Base-by-base conservation (phyloP, 2,888 invertebrate genomes). In the Ametastegia equiseti region DNA sequence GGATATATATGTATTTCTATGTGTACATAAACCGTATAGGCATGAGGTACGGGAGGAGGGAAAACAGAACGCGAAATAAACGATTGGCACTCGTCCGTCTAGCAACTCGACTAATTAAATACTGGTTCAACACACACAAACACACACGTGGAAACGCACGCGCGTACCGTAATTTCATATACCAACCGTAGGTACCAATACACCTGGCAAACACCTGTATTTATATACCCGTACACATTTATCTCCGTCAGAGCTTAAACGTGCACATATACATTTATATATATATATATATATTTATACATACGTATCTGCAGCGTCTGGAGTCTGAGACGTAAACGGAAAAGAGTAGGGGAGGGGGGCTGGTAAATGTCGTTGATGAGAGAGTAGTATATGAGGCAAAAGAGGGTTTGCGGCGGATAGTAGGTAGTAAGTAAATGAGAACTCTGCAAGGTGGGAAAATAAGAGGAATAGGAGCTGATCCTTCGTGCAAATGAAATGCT, bases 401-500 rank as follows among this genome's bases (percentile, higher is more conserved):
- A 45, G 54, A 33, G 19, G 42, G 75, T 23, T 50, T 45, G 75
- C 19, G 9, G 54, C n/a, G n/a, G n/a, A n/a, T n/a, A n/a, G n/a
- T n/a, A n/a, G 33, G 50, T 30, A 33, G 75, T 75, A 75, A 75
- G 75, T 75, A 75, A 75, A 75, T 75, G 75, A 75, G 75, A 75
- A 75, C 54, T 75, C 75, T 27, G 36, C 54, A 36, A 45, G 36
- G 75, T 33, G 39, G 19, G 60, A 7, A 42, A n/a, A n/a, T n/a
- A n/a, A n/a, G n/a, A n/a, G 71, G 6, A 3, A 39, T 27, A 23
- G 23, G 75, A n/a, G 60, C 23, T 6, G 27, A 30, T 19, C 30
- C 30, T 60, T 30, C 30, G 30, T 39, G 54, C 75, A 78, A 78
- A 78, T 78, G 57, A 78, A 78, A 78, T 63, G 78, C 60, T 60